phyloP scores from a whole-genome alignment of 1,140 invertebrate genomes.

The Saccostrea echinata region DNA sequence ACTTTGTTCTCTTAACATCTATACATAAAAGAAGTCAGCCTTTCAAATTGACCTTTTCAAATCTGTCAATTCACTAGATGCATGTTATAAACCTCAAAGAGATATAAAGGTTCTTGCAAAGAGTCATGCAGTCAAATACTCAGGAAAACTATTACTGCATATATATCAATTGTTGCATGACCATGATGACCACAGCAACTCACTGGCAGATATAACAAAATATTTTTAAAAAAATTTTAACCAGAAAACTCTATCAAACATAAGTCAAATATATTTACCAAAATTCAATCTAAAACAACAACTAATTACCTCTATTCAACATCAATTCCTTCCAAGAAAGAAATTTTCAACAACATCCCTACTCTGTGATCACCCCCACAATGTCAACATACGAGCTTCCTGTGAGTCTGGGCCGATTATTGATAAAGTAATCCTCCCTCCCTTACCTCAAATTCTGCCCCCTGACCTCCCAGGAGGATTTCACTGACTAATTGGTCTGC shows the following conservation, averaged over 20 bases:
- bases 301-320: background rate
- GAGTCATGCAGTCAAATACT: too few relatives aligned
- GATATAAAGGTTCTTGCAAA: too few relatives aligned
- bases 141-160: too few relatives aligned
- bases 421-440: background rate
- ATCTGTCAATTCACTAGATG: too few relatives aligned
- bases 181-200: background rate
- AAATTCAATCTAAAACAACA: background rate
- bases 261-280: background rate
- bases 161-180: too few relatives aligned
- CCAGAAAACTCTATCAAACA: background rate
- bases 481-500: slow-evolving; percentile 31
- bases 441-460: background rate
- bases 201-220: background rate
- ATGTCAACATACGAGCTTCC: slow-evolving; percentile 6
- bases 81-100: too few relatives aligned
- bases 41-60: too few relatives aligned
- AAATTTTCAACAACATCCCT: background rate
- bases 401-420: background rate
- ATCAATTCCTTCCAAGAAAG: background rate
- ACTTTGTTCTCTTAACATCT: too few relatives aligned
- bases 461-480: background rate
- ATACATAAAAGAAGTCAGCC: too few relatives aligned
- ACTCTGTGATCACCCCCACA: background rate
- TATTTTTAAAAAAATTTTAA: background rate